phyloP scores from a whole-genome alignment of 2,797 vertebrate species.

The Oryzias sinensis region DNA sequence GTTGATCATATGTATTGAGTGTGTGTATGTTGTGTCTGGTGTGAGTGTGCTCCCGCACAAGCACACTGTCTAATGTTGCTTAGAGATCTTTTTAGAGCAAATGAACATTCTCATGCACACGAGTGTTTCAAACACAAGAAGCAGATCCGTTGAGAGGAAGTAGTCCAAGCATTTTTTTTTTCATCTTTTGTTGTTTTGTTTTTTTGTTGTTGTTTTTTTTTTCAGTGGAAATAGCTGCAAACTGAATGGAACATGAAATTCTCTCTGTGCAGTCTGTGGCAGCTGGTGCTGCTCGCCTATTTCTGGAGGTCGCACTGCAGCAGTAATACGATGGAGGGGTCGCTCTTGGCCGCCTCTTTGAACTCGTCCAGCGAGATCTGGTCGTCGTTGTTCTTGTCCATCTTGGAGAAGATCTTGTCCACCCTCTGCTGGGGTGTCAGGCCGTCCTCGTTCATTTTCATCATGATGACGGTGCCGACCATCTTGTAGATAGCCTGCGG shows the following conservation, averaged over 20 bases:
- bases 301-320: constrained; percentile 99
- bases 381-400: constrained; percentile 99
- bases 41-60: constrained; percentile 41
- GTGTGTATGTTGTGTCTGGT: constrained; percentile 28
- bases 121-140: constrained; percentile 99
- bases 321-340: constrained; percentile 98
- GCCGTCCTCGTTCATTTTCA: constrained; percentile 99
- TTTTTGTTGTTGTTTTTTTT: constrained; percentile 69
- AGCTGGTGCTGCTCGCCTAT: constrained; percentile 77
- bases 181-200: constrained; percentile 28
- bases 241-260: constrained; percentile 96
- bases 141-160: constrained; percentile 99
- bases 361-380: constrained; percentile 99
- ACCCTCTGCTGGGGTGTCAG: constrained; percentile 96
- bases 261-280: constrained; percentile 90
- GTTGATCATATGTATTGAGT: constrained; percentile 52
- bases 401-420: constrained; percentile 99
- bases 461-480: constrained; percentile 99
- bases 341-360: constrained; percentile 98
- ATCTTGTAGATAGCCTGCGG: constrained; percentile 98
- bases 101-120: constrained; percentile 99
- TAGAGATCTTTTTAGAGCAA: constrained; percentile 89
- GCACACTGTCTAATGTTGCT: constrained; percentile 42
- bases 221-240: constrained; percentile 96
- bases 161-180: constrained; percentile 89